Conservation (phyloP, 1,140 invertebrate species). For the Listronotus bonariensis region DNA sequence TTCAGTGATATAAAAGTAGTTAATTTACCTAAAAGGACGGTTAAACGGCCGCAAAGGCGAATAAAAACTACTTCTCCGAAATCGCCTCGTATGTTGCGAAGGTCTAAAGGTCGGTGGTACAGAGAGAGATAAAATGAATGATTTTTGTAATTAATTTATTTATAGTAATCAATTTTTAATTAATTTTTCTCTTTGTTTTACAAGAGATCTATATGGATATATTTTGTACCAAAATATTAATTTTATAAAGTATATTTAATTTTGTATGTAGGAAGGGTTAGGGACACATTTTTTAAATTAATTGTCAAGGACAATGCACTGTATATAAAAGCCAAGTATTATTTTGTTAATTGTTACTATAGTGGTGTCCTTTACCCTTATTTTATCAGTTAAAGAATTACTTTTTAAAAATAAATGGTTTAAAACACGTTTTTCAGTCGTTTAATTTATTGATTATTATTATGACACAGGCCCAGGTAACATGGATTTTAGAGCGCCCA, state of each 20-base stretch:
- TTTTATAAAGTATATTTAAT: slow-evolving; percentile 24
- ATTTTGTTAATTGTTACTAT: slow-evolving; percentile 20
- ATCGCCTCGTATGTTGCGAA: slow-evolving; percentile 50
- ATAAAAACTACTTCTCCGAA: slow-evolving; percentile 47
- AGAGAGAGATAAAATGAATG: slow-evolving; percentile 48
- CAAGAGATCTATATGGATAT: slow-evolving; percentile 37
- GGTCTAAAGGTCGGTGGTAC: slow-evolving; percentile 50
- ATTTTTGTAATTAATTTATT: slow-evolving; percentile 35
- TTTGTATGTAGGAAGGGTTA: slow-evolving; percentile 10
- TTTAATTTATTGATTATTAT: too few species aligned
- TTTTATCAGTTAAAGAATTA: not conserved
- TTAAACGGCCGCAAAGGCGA: slow-evolving; percentile 37
- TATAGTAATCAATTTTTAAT: slow-evolving; percentile 25
- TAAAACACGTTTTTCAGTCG: not conserved
- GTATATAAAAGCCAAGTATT: slow-evolving; percentile 21
- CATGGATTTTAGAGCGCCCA: too few species aligned
- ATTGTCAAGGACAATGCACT: not conserved
- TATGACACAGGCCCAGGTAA: too few species aligned
- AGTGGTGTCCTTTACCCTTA: slow-evolving; percentile 1
- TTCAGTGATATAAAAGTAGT: slow-evolving; percentile 16
- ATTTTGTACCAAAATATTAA: slow-evolving; percentile 46
- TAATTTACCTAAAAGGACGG: slow-evolving; percentile 39
- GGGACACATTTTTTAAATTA: not conserved
- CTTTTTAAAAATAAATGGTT: slow-evolving; percentile 6
- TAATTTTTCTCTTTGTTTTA: slow-evolving; percentile 35